Evolutionary conservation across 1,140 invertebrate species (phyloP).

Genomic region (Adelges cooleyi): DNA sequence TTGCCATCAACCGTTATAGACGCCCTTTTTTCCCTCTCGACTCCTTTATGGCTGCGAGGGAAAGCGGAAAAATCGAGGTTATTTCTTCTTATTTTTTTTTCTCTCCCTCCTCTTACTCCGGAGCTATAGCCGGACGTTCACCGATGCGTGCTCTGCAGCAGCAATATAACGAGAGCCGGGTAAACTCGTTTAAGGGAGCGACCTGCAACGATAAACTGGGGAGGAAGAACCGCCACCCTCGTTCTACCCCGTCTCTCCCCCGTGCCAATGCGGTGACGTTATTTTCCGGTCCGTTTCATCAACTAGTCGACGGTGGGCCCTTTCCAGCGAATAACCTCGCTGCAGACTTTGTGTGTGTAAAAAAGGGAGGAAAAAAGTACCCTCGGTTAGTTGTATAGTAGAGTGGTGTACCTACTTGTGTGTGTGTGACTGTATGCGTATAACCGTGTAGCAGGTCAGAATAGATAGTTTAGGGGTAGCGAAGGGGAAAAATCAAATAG

Average conservation of each 20-base stretch:
- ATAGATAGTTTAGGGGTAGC: too few species aligned
- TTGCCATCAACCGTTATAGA: not conserved
- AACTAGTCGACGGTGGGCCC: constrained; percentile 1
- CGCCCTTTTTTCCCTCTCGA: constrained; percentile 8
- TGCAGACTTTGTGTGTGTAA: constrained; percentile 1
- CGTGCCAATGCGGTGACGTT: constrained; percentile 18
- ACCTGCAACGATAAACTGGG: constrained; percentile 17
- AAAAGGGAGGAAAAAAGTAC: not conserved
- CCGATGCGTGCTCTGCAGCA: not conserved
- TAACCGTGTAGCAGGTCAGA: not conserved
- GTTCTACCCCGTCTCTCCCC: too few species aligned
- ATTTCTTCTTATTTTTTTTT: constrained; percentile 31
- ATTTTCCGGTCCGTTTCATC: constrained; percentile 29
- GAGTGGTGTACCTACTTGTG: too few species aligned
- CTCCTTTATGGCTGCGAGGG: not conserved
- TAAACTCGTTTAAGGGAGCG: constrained; percentile 26
- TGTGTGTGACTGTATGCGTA: not conserved
- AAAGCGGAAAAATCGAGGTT: constrained; percentile 30
- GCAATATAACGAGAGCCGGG: constrained; percentile 1
- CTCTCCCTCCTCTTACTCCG: not conserved
- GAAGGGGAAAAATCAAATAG: constrained; percentile 20
- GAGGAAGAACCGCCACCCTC: not conserved
- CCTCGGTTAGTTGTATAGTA: not conserved
- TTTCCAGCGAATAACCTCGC: constrained; percentile 16
- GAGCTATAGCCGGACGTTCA: too few species aligned